Evolutionary conservation across 2,113 vertebrate genomes (phyloP).

Genomic region (Pedionomus torquatus): DNA sequence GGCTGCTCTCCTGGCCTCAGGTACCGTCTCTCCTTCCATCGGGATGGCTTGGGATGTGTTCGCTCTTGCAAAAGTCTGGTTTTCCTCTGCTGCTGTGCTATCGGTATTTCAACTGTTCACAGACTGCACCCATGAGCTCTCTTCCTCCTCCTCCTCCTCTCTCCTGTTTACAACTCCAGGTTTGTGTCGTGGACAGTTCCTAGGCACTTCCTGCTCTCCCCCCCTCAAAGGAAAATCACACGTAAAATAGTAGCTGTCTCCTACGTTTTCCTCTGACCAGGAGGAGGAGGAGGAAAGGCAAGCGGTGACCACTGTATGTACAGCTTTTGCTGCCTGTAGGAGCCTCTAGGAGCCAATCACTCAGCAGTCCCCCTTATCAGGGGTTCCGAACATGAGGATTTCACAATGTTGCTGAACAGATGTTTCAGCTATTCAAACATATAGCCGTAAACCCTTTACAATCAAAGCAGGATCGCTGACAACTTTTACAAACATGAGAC

Average conservation of each 20-base stretch:
- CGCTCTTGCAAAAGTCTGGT: background rate
- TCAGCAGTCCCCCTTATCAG: constrained; percentile 74
- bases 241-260: constrained; percentile 49
- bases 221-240: constrained; percentile 47
- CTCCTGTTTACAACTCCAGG: constrained; percentile 60
- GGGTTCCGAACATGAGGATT: constrained; percentile 64
- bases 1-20: constrained; percentile 28
- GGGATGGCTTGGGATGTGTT: background rate
- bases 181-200: constrained; percentile 54
- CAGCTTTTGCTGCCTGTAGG: constrained; percentile 58
- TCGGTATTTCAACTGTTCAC: constrained; percentile 42
- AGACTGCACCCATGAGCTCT: constrained; percentile 60
- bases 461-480: constrained; percentile 62
- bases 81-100: constrained; percentile 42
- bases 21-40: constrained; percentile 78
- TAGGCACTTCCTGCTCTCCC: constrained; percentile 42
- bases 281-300: constrained; percentile 66
- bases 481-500: constrained; percentile 22
- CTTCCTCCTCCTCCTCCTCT: constrained; percentile 31
- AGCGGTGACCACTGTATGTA: constrained; percentile 54
- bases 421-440: constrained; percentile 76
- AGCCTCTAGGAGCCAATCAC: constrained; percentile 24
- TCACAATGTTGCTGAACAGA: constrained; percentile 73
- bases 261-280: constrained; percentile 56
- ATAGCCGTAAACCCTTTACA: constrained; percentile 61